phyloP scores from a whole-genome alignment of 1,140 invertebrate species.

The Zaprionus ornatus region DNA sequence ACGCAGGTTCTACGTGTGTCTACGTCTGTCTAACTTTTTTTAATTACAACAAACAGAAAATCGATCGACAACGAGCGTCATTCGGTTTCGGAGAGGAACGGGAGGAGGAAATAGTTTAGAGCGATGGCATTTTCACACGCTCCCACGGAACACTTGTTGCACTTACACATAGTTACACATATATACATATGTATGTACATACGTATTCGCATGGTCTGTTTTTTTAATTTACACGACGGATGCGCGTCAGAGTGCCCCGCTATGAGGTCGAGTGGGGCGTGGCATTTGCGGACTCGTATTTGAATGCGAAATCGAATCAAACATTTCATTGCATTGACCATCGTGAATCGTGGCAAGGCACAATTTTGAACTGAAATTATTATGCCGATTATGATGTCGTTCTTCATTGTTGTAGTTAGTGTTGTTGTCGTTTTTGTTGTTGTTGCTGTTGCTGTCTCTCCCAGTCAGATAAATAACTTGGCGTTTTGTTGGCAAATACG shows the following conservation, averaged over 20 bases:
- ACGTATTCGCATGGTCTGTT: background rate
- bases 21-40: slow-evolving; percentile 59
- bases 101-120: slow-evolving; percentile 56
- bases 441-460: slow-evolving; percentile 8
- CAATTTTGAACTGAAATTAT: slow-evolving; percentile 36
- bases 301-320: slow-evolving; percentile 17
- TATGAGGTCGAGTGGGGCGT: slow-evolving; percentile 25
- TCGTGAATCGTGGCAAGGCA: slow-evolving; percentile 14
- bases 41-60: slow-evolving; percentile 73
- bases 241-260: slow-evolving; percentile 58
- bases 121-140: slow-evolving; percentile 77
- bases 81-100: background rate
- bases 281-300: slow-evolving; percentile 20
- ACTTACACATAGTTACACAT: slow-evolving; percentile 7
- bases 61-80: slow-evolving; percentile 52
- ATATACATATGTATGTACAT: background rate
- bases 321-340: slow-evolving; percentile 31
- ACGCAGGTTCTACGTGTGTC: slow-evolving; percentile 46
- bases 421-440: too few species aligned
- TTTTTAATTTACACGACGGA: slow-evolving; percentile 48
- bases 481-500: slow-evolving; percentile 69
- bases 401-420: slow-evolving; percentile 7
- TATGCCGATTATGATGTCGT: slow-evolving; percentile 55
- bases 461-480: slow-evolving; percentile 67
- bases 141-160: slow-evolving; percentile 43